phyloP scores from a whole-genome alignment of 1,140 invertebrate species.

The Ceratina japonica region DNA sequence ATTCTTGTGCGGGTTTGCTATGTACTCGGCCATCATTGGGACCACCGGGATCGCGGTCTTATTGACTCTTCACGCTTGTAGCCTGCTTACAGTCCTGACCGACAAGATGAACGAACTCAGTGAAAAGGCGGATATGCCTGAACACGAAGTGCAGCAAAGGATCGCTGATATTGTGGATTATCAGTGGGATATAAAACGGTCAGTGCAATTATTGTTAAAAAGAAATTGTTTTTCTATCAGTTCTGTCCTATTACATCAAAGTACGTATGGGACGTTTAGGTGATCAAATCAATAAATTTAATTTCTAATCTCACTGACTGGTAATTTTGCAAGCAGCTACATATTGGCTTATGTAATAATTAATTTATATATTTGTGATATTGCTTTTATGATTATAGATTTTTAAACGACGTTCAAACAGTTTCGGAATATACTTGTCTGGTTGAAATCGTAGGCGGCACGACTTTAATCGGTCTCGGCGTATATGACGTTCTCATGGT shows the following conservation, averaged over 20 bases:
- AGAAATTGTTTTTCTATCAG: too few species aligned
- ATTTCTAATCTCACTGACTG: too few species aligned
- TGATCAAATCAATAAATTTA: too few species aligned
- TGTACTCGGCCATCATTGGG: constrained; percentile 53
- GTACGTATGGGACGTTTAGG: too few species aligned
- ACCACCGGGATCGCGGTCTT: constrained; percentile 55
- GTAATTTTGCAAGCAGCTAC: too few species aligned
- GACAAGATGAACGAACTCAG: constrained; percentile 36
- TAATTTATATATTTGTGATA: too few species aligned
- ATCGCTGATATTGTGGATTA: not conserved
- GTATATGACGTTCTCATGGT: not conserved
- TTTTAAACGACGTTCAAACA: not conserved
- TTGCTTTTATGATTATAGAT: not conserved
- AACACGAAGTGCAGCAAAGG: not conserved
- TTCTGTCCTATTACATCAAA: too few species aligned
- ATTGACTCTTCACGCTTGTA: constrained; percentile 64
- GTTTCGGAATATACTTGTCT: not conserved
- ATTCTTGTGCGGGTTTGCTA: constrained; percentile 48
- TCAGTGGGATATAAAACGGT: not conserved
- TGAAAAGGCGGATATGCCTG: not conserved
- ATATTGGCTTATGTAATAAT: too few species aligned
- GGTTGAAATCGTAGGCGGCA: not conserved
- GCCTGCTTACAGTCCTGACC: constrained; percentile 63
- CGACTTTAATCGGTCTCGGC: not conserved
- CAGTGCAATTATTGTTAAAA: not conserved